Conservation (phyloP, 2,888 invertebrate genomes). For the Vesta saturnalis region DNA sequence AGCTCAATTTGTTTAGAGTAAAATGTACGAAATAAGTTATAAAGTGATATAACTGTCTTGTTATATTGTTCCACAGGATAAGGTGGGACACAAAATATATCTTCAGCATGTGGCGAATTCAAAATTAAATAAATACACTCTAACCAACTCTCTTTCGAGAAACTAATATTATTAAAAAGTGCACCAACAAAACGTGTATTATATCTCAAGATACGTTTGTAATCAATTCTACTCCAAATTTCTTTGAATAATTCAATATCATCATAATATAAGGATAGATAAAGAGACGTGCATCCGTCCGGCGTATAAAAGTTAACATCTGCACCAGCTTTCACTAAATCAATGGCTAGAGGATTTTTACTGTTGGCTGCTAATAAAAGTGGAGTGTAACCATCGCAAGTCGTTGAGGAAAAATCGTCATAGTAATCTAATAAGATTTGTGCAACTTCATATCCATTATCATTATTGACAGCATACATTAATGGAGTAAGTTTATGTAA, state of each 20-base stretch:
- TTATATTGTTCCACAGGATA: neutral
- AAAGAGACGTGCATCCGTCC: constrained; percentile 24
- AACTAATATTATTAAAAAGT: neutral
- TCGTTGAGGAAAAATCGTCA: constrained; percentile 43
- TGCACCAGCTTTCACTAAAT: constrained; percentile 47
- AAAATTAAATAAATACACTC: constrained; percentile 28
- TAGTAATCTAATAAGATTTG: constrained; percentile 46
- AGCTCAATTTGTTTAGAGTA: neutral
- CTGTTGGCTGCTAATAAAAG: constrained; percentile 45
- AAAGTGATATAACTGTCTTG: neutral
- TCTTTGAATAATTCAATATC: constrained; percentile 20
- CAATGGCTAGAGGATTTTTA: constrained; percentile 40
- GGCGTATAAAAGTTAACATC: constrained; percentile 41
- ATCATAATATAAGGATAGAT: constrained; percentile 18
- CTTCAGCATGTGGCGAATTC: neutral
- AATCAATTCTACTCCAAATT: constrained; percentile 13
- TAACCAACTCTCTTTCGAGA: constrained; percentile 18
- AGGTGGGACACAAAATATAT: neutral
- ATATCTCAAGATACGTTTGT: neutral
- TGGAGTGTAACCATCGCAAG: constrained; percentile 41
- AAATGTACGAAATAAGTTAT: neutral
- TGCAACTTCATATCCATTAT: constrained; percentile 39
- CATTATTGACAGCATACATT: constrained; percentile 45
- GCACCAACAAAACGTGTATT: neutral
- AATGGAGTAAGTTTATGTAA: constrained; percentile 46